Conservation (phyloP, 2,113 vertebrate species). For the Hemicordylus capensis region DNA sequence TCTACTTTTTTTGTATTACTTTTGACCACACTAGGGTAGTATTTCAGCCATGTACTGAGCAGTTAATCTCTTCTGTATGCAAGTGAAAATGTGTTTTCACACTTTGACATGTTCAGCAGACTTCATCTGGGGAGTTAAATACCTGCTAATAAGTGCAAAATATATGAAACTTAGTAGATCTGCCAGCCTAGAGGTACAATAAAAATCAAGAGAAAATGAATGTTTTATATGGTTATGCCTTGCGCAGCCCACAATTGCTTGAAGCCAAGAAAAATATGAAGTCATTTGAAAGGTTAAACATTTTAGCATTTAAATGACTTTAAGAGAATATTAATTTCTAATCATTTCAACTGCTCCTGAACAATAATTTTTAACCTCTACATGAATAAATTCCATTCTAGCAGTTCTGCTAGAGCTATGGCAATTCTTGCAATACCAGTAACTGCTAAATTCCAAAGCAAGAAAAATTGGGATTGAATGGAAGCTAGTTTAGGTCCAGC, state of each 20-base stretch:
- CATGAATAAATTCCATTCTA: conserved; percentile 43
- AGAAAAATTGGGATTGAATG: background rate
- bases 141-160: conserved; percentile 49
- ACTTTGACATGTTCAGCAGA: conserved; percentile 5
- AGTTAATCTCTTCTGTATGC: conserved; percentile 8
- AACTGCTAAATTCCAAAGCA: conserved; percentile 16
- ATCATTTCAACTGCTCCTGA: conserved; percentile 28
- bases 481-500: background rate
- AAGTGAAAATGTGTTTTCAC: conserved; percentile 48
- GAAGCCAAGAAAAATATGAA: conserved; percentile 57
- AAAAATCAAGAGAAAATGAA: conserved; percentile 52
- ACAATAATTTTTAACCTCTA: conserved; percentile 62
- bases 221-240: conserved; percentile 50
- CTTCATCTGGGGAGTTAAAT: conserved; percentile 41
- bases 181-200: conserved; percentile 28
- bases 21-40: conserved; percentile 26
- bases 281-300: conserved; percentile 62
- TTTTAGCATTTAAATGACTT: conserved; percentile 65
- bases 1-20: conserved; percentile 14
- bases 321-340: conserved; percentile 64
- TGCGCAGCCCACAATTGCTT: conserved; percentile 36
- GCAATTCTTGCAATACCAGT: conserved; percentile 36
- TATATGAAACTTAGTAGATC: conserved; percentile 2
- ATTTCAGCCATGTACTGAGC: conserved; percentile 16
- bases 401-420: conserved; percentile 31